Base-by-base conservation (phyloP, 23 tunicate genomes). In the Ciona savignyi region DNA sequence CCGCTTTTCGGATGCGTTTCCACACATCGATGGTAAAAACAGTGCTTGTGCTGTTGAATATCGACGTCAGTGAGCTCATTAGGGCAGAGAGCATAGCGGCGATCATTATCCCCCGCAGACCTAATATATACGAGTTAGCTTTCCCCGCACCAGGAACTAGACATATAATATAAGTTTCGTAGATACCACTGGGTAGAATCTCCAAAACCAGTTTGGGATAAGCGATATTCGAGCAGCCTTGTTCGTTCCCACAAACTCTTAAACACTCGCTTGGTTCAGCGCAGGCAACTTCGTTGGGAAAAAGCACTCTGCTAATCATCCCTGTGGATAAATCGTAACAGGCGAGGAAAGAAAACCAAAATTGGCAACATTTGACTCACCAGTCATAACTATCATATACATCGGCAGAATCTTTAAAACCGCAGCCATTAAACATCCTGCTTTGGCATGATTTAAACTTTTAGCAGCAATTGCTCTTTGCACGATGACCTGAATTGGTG, bases 351-450 rank as follows among this genome's bases (percentile, higher is more conserved):
- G n/a, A n/a, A n/a, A n/a, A n/a, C n/a, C n/a, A n/a, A n/a, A n/a
- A n/a, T n/a, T n/a, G n/a, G n/a, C n/a, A n/a, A n/a, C n/a, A n/a
- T n/a, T n/a, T n/a, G n/a, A n/a, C n/a, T n/a, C 30, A 77, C 91
- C 91, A 49, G 91, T 78, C 84, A 85, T 85, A 22, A n/a, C n/a
- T n/a, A n/a, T n/a, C n/a, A n/a, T n/a, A 86, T 75, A 86, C 93
- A 86, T 80, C 0, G 93, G 93, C 4, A 71, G 35, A 28, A 86
- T 73, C 60, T 86, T 86, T 24, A 86, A 67, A 22, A 75, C 32
- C 51, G 78, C 93, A 32, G 93, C 93, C 32, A 86, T 22, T 0
- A 86, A 63, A 4, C 93, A 86, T 4, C 86, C 93, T 0, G 66
- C 81, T 60, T 86, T 86, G 9, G 86, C 93, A 60, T 86, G 83